These are phyloP conservation scores for Protomyctophum bolini DNA, from an alignment of 2,113 vertebrate genomes.

Conservation along the genomic window DNA sequence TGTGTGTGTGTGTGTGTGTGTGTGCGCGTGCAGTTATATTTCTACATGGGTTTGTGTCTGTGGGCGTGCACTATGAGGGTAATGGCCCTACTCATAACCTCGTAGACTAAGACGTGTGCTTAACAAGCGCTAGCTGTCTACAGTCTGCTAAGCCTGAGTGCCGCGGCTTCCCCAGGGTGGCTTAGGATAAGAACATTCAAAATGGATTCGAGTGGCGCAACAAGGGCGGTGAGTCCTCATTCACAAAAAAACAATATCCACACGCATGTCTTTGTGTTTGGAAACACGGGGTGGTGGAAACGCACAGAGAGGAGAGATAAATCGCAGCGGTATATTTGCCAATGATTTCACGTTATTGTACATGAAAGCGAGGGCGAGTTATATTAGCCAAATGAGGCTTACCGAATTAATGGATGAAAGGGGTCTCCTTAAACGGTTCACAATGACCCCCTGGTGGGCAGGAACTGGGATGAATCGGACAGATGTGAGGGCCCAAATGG, in stretches of 20 bases:
- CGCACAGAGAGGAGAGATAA: not conserved
- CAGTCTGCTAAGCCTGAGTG: slow-evolving; percentile 70
- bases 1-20: slow-evolving; percentile 28
- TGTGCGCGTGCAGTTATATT: not conserved
- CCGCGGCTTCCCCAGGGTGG: slow-evolving; percentile 60
- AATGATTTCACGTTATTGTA: not conserved
- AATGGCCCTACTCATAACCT: slow-evolving; percentile 70
- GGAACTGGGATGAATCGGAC: slow-evolving; percentile 1
- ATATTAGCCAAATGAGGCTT: too few species aligned
- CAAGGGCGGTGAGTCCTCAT: slow-evolving; percentile 31
- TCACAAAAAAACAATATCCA: not conserved
- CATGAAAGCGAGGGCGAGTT: not conserved
- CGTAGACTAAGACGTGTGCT: slow-evolving; percentile 56
- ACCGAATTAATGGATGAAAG: not conserved
- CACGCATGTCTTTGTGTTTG: slow-evolving; percentile 20
- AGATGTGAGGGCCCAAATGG: slow-evolving; percentile 17
- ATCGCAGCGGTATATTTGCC: not conserved
- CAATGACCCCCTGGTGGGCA: slow-evolving; percentile 8
- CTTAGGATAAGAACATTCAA: slow-evolving; percentile 68
- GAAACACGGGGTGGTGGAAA: slow-evolving; percentile 8
- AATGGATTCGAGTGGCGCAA: slow-evolving; percentile 36
- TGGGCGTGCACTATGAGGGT: slow-evolving; percentile 32
- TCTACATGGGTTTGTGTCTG: too few species aligned
- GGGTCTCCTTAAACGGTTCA: not conserved
- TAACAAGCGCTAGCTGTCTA: slow-evolving; percentile 71